Percentiles rank a stretch among this genome's conserved stretches.
phyloP scores from a whole-genome alignment of 2,113 vertebrate species.

The Cathartes aura region DNA sequence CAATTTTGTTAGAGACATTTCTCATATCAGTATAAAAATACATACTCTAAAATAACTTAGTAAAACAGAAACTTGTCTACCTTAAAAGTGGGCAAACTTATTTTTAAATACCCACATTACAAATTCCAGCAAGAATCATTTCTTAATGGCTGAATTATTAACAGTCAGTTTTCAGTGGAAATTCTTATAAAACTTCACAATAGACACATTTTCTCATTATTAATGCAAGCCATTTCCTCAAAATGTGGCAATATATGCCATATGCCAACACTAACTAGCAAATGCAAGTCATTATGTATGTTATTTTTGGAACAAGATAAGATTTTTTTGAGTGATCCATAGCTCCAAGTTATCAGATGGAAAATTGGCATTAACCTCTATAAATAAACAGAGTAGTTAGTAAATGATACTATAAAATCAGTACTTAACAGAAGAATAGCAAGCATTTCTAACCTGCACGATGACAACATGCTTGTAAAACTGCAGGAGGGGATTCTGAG shows the following conservation, averaged over 20 bases:
- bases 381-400: conserved; percentile 17
- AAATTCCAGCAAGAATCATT: not conserved
- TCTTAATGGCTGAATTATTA: not conserved
- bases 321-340: not conserved
- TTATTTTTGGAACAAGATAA: conserved; percentile 47
- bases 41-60: not conserved
- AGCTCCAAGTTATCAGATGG: not conserved
- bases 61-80: not conserved
- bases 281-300: not conserved
- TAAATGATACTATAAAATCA: not conserved
- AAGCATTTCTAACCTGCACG: not conserved
- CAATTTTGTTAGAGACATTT: not conserved
- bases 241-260: not conserved
- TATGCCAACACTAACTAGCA: not conserved
- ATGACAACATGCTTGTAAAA: not conserved
- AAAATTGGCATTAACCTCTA: conserved; percentile 20
- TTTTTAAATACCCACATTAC: not conserved
- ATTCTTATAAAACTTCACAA: not conserved
- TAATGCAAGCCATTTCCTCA: not conserved
- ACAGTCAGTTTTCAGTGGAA: not conserved
- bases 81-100: not conserved
- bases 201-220: not conserved
- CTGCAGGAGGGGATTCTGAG: not conserved
- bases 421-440: not conserved
- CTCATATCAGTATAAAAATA: not conserved